These are phyloP conservation scores for Chelonoidis abingdonii DNA, from an alignment of 2,113 vertebrate species.

Conservation along the genomic window DNA sequence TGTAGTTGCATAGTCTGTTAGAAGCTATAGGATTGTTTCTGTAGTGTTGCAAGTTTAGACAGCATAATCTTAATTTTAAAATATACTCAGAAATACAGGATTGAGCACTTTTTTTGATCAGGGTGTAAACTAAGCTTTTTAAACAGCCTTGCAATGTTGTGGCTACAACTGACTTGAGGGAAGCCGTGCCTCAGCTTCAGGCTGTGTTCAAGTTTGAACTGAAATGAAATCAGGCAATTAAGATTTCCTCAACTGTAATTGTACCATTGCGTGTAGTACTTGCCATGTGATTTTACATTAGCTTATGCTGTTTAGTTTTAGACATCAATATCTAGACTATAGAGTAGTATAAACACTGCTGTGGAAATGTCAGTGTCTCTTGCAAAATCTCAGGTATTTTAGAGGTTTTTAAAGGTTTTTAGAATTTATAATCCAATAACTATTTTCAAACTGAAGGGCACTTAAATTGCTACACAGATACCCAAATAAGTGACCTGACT, in stretches of 20 bases:
- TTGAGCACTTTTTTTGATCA: not conserved
- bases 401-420: not conserved
- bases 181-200: not conserved
- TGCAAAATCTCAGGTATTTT: not conserved
- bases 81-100: fast-evolving
- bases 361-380: not conserved
- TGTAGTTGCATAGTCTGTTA: not conserved
- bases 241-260: not conserved
- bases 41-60: not conserved
- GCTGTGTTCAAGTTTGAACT: not conserved
- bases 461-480: not conserved
- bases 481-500: not conserved
- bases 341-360: not conserved
- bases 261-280: not conserved
- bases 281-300: not conserved
- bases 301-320: not conserved
- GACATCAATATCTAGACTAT: not conserved
- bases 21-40: not conserved
- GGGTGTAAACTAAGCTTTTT: not conserved
- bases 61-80: not conserved
- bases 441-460: not conserved
- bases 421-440: not conserved
- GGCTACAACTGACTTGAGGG: not conserved
- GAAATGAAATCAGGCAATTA: not conserved
- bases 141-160: not conserved